Evolutionary conservation across 2,888 invertebrate genomes (phyloP), one percentile per base, ranked within the genome.

Genomic region (Erebia ligea): DNA sequence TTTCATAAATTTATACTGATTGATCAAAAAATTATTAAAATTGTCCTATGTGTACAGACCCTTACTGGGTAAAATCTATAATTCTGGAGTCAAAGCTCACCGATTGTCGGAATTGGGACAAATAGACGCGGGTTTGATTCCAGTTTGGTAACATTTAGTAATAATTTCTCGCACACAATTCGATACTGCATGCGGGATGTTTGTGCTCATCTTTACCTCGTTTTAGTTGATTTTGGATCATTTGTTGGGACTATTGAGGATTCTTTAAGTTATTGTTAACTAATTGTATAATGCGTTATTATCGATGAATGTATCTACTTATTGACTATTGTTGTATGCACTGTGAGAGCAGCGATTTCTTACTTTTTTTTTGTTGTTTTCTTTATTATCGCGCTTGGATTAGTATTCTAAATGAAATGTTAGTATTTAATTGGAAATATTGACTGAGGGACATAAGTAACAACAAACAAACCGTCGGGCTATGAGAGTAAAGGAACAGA

Each of bases 141-240:
- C 82, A 79, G 75, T 84, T 86, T 82, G 76, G 85, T 83, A 82
- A 85, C 83, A 86, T 83, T 86, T 82, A 79, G 65, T 67, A 85
- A 82, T 81, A 78, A 78, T 75, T 74, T 68, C 64, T 52, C 69
- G 75, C 58, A 62, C 78, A 76, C 74, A 77, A 77, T 77, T 78
- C 72, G 76, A 75, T 78, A 80, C 82, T 80, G 80, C 81, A 91
- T 92, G 91, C 91, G 91, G 91, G 91, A 86, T 87, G 85, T 89
- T 88, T 91, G 89, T 90, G 76, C 76, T 79, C 78, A 79, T 34
- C 83, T 86, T 85, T 74, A 77, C 76, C 66, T 70, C 61, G 66
- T 73, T 86, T 85, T 74, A 77, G 75, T 63, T 70, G 58, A 67
- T 73, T 72, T 62, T 1, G 1, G 62, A 45, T 48, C 21, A 62